Base-by-base conservation (phyloP, 2,113 vertebrate species). In the Indri indri region DNA sequence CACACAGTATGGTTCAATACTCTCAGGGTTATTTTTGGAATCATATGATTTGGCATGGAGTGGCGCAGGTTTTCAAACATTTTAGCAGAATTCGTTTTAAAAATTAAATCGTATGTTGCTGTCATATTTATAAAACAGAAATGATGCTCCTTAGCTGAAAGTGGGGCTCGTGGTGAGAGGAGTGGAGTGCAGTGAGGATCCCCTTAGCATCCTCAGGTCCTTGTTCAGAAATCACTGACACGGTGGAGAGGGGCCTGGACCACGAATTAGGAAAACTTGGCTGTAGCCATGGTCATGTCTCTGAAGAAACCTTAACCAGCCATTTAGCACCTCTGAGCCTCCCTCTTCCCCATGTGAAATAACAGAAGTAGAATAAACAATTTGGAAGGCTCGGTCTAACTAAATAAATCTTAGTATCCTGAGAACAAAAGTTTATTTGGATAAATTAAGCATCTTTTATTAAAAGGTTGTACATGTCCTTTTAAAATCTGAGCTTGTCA, bases 401-500 rank as follows among this genome's bases (percentile, higher is more conserved):
- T 81, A 70, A 89, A 90, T 6, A 80, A 82, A 81, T 70, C 66
- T 74, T 47, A 90, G 18, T 34, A 94, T 84, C 50, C 11, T 80
- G 32, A 73, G 16, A 84, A 68, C 8, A 37, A 3, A 76, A 45
- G 63, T 4, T 92, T 88, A 86, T 34, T 76, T 76, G 73, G 34
- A 61, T 61, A 92, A 71, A 91, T 59, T 76, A 66, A 47, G 25
- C 10, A 32, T 66, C 34, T 47, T 91, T 95, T 66, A 95, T 61
- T 88, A 84, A 91, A 94, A 97, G 13, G 6, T 45, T 81, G 4
- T 45, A 13, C 2, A 17, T 4, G 27, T n/a, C 25, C 16, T 73
- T 40, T 86, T 30, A 93, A 97, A 95, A 87, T 74, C 25, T n/a
- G 37, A 47, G 16, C 10, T 96, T 74, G 47, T 70, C 61, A 23